Evolutionary conservation across 92 coral and sea anemone genomes (phyloP).

Genomic region (Epizoanthus fatuus): DNA sequence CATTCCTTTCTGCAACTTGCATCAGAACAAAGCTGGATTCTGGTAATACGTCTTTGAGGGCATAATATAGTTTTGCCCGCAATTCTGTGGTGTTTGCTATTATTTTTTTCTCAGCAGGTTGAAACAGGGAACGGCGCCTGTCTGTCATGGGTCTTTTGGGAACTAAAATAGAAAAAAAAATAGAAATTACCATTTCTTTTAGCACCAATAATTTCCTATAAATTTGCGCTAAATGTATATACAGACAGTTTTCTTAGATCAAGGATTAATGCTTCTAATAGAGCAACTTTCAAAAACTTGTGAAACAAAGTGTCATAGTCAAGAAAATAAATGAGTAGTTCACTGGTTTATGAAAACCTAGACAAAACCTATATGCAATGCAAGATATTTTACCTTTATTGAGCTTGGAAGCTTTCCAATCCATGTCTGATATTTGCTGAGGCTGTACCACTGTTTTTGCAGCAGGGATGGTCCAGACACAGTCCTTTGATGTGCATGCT

Average conservation of each 20-base stretch:
- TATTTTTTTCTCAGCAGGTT: constrained; percentile 30
- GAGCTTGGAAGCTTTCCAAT: constrained; percentile 39
- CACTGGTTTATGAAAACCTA: too few species aligned
- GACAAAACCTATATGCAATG: neutral
- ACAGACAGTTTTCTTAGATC: too few species aligned
- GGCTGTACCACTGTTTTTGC: constrained; percentile 20
- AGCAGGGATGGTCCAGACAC: constrained; percentile 52
- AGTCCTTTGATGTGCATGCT: constrained; percentile 20
- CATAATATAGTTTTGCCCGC: neutral
- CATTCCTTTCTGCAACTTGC: constrained; percentile 36
- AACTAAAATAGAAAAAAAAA: too few species aligned
- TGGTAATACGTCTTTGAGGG: constrained; percentile 1
- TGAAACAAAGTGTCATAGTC: neutral
- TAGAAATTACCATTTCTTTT: too few species aligned
- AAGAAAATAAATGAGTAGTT: neutral
- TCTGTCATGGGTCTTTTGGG: too few species aligned
- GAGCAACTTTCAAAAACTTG: constrained; percentile 11
- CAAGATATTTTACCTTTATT: constrained; percentile 35
- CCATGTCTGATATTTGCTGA: constrained; percentile 1
- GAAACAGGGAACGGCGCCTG: constrained; percentile 42
- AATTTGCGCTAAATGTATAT: too few species aligned
- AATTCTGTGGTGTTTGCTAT: neutral
- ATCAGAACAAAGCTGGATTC: constrained; percentile 38
- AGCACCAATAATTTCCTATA: too few species aligned
- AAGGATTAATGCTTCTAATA: neutral